Base-by-base conservation (phyloP, 2,888 invertebrate genomes). In the Cactoblastis cactorum region DNA sequence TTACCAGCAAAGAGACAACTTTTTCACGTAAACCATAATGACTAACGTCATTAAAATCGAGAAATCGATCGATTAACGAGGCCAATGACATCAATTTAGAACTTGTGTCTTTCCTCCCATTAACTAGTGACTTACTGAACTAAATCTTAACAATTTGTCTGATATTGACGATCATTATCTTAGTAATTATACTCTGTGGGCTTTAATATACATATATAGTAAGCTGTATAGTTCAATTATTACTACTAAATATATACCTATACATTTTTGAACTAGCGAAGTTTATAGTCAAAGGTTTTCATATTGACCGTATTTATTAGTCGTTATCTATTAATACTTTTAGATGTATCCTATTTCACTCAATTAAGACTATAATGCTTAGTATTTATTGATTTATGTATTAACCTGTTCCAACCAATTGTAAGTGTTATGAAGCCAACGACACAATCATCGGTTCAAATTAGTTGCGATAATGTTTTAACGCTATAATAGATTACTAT, bases 1-100 rank as follows among this genome's bases (percentile, higher is more conserved):
- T 58, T 95, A 95, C 75, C 96, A 96, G 81, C 96, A 96, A 82
- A 92, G 96, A 73, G 95, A 96, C 74, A 96, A 96, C 80, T 96
- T 93, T 88, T 95, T 94, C 78, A 91, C 92, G 55, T 92, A 89
- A 83, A 62, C 1, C 9, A 14, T 33, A 34, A 43, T 28, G 43
- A 43, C 15, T 35, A 24, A 35, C 19, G 35, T 35, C 46, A 34
- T 62, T 24, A 14, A 35, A 9, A 46, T 19, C 43, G n/a, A n/a
- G n/a, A n/a, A n/a, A n/a, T 32, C 34, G 17, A 17, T 35, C 33
- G 50, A 18, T 8, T 49, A 33, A 43, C 17, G 24, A 49, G 38
- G 18, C 18, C 6, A 28, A 18, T 49, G 38, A 49, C 32, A 39
- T 33, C 9, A 22, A 17, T 4, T 22, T 12, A 49, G 41, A 32